Evolutionary conservation across 2,113 vertebrate genomes (phyloP), one percentile per base, ranked within the genome.

Genomic region (Lutjanus erythropterus): DNA sequence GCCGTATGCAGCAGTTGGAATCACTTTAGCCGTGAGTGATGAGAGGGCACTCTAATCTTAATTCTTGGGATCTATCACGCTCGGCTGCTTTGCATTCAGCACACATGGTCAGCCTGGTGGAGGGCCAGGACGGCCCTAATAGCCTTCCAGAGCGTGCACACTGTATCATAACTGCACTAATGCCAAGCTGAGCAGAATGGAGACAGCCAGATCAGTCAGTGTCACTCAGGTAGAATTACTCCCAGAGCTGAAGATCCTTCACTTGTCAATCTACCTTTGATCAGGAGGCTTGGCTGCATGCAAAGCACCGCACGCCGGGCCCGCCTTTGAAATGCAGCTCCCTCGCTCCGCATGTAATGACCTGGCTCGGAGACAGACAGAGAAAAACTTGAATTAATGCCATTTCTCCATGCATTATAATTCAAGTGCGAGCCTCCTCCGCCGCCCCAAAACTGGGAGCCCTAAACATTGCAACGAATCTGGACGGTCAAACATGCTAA

Each of bases 221-320:
- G 88, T 83, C 92, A 88, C 72, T 90, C 81, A 83, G 86, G 77
- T 87, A 72, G 82, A 90, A 90, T 91, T 88, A 89, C 86, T 85
- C 78, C 67, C 71, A 56, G 60, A 76, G 84, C 79, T 81, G 62
- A 69, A 78, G 85, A 90, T 86, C 73, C 68, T 71, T 85, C 82
- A 79, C 86, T 86, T 66, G 87, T 91, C 89, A 88, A 69, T 83
- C 85, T 74, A 21, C 39, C 80, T 90, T 82, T 89, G 83, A 92
- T 88, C 87, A 79, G 86, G 25, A 3, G 49, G 71, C 47, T 61
- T 2, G 67, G 69, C 81, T 75, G 88, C 86, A 86, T 85, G 89
- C 79, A 77, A 71, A 85, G 75, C 64, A 71, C 31, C 16, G 19
- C 42, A 19, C 18, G 2, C 58, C 21, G 19, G 52, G 53, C 50